Evolutionary conservation across 2,797 vertebrate species (phyloP).

Genomic region (Erpetoichthys calabaricus): DNA sequence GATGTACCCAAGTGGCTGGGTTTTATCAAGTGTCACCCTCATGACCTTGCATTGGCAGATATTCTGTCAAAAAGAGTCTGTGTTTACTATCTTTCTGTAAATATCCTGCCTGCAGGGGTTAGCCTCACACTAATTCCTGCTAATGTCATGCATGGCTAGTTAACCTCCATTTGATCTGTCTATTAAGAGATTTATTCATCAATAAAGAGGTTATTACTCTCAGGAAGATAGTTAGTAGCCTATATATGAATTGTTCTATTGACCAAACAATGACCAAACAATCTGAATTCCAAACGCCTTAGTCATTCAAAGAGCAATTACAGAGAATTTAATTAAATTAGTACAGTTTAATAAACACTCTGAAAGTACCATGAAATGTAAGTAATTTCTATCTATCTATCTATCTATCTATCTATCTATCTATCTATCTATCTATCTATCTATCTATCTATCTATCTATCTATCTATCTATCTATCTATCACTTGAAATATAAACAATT

Average conservation of each 20-base stretch:
- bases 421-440: no score
- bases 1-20: no score
- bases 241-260: slow-evolving; percentile 46
- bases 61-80: slow-evolving; percentile 6
- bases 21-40: slow-evolving; percentile 10
- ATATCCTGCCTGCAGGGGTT: slow-evolving; percentile 22
- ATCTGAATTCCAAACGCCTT: slow-evolving; percentile 21
- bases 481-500: no score
- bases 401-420: no score
- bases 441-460: no score
- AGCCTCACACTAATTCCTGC: slow-evolving; percentile 29
- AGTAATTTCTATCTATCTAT: no score
- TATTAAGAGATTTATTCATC: slow-evolving; percentile 52
- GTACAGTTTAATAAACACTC: no score
- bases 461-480: no score
- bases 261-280: slow-evolving; percentile 31
- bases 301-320: slow-evolving; percentile 33
- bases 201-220: slow-evolving; percentile 51
- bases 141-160: slow-evolving; percentile 57
- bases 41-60: slow-evolving; percentile 29
- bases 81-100: slow-evolving; percentile 12
- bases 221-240: slow-evolving; percentile 49
- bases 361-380: no score
- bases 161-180: slow-evolving; percentile 52
- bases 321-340: slow-evolving; percentile 7